Evolutionary conservation across 2,888 invertebrate genomes (phyloP).

Genomic region (Spisula solida): DNA sequence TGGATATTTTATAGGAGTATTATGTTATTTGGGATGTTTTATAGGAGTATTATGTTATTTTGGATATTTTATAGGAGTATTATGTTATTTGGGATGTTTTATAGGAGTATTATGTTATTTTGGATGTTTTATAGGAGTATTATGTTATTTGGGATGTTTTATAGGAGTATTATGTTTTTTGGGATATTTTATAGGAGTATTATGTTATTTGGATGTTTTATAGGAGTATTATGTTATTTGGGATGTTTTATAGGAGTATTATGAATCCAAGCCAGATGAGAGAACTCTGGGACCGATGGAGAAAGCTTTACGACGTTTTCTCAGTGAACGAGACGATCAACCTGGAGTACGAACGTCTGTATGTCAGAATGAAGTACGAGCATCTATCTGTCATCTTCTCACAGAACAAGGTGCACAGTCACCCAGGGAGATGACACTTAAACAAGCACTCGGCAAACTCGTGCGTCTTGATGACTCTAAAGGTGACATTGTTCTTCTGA

Average conservation of each 20-base stretch:
- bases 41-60: slow-evolving; percentile 22
- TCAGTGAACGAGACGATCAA: neutral
- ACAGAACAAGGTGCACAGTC: neutral
- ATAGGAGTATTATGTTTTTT: too few relatives aligned
- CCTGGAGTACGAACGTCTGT: neutral
- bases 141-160: too few relatives aligned
- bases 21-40: too few relatives aligned
- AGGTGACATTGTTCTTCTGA: slow-evolving; percentile 34
- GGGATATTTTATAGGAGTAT: too few relatives aligned
- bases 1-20: too few relatives aligned
- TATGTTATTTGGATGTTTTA: too few relatives aligned
- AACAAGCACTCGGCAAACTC: slow-evolving; percentile 41
- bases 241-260: neutral
- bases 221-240: too few relatives aligned
- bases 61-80: too few relatives aligned
- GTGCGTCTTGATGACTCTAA: slow-evolving; percentile 28
- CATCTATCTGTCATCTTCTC: slow-evolving; percentile 42
- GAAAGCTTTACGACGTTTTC: slow-evolving; percentile 41
- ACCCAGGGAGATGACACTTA: slow-evolving; percentile 5
- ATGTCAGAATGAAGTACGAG: neutral
- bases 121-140: too few relatives aligned
- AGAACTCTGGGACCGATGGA: slow-evolving; percentile 57
- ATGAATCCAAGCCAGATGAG: slow-evolving; percentile 39
- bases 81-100: too few relatives aligned
- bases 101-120: too few relatives aligned